Base-by-base conservation (phyloP, 2,113 vertebrate genomes). In the Chroicocephalus ridibundus region DNA sequence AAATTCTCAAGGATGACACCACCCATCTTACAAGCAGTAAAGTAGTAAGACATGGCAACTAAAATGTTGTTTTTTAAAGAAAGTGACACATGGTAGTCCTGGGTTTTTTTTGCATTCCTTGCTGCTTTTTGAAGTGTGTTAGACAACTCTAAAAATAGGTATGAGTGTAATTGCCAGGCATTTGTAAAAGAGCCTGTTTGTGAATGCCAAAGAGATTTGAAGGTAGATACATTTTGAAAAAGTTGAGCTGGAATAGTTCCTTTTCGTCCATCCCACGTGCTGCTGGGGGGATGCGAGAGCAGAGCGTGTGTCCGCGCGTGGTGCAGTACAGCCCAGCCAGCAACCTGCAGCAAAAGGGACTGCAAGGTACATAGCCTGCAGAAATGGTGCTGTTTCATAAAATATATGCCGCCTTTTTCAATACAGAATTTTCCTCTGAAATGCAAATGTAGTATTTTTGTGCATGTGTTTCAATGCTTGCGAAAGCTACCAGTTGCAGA, bases 221-320 rank as follows among this genome's bases (percentile, higher is more conserved):
- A 84, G 51, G 51, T 71, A 89, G 65, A 40, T 57, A 24, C 4
- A 38, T 61, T 66, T 70, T 22, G 19, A 49, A 81, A 70, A 81
- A 70, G 8, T 46, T 34, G 55, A 54, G 55, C 34, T 75, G 42
- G 34, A 70, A 14, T 22, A 29, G 26, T 40, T 82, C 13, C 18
- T 88, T 86, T 54, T 58, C 46, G 57, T 68, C 86, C 42, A 51
- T 40, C 25, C 38, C 7, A 8, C 4, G 0, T 8, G 3, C 32
- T 38, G 9, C n/a, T 34, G 52, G 21, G 16, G 34, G 4, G 11
- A 42, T 55, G 52, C 0, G 3, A 76, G n/a, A 66, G 38, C 13
- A 79, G 42, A 32, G 8, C 5, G 3, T 0, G 0, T 32, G n/a
- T 86, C 52, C 9, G 9, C 0, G 0, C 2, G 0, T 9, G 44